Evolutionary conservation across 2,797 vertebrate species (phyloP).

Genomic region (Mormyrops boulengeri): DNA sequence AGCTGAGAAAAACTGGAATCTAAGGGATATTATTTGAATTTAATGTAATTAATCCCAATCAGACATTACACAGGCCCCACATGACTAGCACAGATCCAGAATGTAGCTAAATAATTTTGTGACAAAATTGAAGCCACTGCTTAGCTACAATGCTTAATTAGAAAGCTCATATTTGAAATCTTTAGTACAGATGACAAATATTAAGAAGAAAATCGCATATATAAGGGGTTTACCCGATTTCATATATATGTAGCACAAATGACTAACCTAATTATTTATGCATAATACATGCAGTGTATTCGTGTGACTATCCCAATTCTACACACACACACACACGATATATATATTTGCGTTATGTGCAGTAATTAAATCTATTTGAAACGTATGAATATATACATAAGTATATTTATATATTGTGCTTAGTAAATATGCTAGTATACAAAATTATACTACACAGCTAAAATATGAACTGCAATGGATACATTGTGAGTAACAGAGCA

Average conservation of each 20-base stretch:
- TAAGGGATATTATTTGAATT: neutral
- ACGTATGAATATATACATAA: neutral
- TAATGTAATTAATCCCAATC: neutral
- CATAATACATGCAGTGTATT: neutral
- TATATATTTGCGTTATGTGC: neutral
- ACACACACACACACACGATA: neutral
- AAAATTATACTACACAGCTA: neutral
- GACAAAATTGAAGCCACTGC: neutral
- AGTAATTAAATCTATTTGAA: neutral
- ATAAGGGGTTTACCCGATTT: neutral
- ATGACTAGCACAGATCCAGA: neutral
- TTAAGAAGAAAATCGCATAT: neutral
- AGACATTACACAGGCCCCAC: neutral
- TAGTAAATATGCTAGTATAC: neutral
- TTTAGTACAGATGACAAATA: neutral
- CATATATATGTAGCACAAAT: neutral
- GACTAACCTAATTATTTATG: neutral
- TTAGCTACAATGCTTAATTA: neutral
- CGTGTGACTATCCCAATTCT: neutral
- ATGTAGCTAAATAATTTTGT: neutral
- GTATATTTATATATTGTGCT: neutral
- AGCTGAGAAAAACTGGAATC: neutral
- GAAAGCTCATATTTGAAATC: neutral
- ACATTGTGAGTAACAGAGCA: neutral
- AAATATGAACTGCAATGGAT: neutral